A percentile compares a stretch with the other conserved stretches of the same genome.
These are phyloP conservation scores for Athrips mouffetella DNA, from an alignment of 2,888 invertebrate species.

Conservation along the genomic window DNA sequence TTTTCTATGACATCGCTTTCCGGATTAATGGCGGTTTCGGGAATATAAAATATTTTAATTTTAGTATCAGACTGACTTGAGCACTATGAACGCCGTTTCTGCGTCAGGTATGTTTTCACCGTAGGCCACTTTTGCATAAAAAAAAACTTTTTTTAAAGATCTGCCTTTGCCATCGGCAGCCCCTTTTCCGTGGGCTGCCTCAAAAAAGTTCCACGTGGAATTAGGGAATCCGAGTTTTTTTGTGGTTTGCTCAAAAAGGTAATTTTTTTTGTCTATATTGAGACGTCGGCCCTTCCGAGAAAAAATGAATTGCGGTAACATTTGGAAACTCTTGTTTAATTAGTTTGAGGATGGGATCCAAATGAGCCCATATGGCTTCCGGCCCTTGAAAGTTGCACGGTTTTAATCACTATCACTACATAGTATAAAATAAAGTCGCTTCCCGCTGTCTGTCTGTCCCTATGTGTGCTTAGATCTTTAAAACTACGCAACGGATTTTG, in stretches of 20 bases:
- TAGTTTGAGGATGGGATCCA: neutral
- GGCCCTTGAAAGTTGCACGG: too few species aligned
- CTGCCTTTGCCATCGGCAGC: too few species aligned
- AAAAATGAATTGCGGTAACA: neutral
- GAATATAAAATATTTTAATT: neutral
- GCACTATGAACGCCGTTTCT: neutral
- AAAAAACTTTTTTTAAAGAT: neutral
- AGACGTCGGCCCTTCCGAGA: neutral
- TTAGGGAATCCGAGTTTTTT: neutral
- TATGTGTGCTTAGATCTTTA: too few species aligned
- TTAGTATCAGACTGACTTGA: neutral
- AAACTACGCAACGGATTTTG: too few species aligned
- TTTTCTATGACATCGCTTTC: neutral
- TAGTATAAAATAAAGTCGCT: too few species aligned
- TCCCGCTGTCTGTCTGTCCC: too few species aligned
- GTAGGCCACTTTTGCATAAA: neutral
- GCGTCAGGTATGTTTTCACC: neutral
- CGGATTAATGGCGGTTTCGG: neutral
- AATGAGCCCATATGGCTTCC: neutral
- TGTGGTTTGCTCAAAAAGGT: neutral
- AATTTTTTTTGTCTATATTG: too few species aligned
- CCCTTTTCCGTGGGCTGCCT: neutral
- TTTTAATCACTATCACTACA: too few species aligned
- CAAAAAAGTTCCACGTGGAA: neutral
- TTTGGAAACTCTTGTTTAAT: neutral